Percentiles rank a stretch among this genome's conserved stretches.
Conservation (phyloP, 2,888 invertebrate species). For the Philereme vetulata region DNA sequence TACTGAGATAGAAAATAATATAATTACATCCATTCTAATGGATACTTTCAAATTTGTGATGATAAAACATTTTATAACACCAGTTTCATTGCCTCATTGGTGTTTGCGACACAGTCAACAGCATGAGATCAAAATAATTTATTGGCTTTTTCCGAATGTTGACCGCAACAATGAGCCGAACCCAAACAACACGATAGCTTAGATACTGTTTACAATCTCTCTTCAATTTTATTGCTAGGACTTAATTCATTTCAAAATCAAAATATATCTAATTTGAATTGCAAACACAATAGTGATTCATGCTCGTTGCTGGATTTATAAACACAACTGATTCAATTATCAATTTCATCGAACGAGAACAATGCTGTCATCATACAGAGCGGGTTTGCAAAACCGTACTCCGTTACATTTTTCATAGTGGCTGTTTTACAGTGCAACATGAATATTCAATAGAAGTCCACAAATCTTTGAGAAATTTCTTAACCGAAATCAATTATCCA, state of each 20-base stretch:
- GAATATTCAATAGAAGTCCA: no score
- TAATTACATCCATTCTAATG: conserved; percentile 49
- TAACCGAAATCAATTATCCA: no score
- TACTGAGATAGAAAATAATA: conserved; percentile 41
- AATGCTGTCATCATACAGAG: no score
- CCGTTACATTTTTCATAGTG: no score
- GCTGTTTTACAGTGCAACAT: no score
- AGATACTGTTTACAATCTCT: neutral
- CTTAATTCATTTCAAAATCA: neutral
- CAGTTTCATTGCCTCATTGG: conserved; percentile 3
- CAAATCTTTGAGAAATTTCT: no score
- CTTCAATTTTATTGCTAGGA: neutral
- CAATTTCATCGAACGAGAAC: no score
- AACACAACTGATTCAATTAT: no score
- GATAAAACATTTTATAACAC: conserved; percentile 35
- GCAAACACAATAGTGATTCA: neutral
- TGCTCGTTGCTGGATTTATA: no score
- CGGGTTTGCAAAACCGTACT: no score
- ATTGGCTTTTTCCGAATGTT: conserved; percentile 38
- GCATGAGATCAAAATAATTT: conserved; percentile 67
- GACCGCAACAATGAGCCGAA: conserved; percentile 4
- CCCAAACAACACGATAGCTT: neutral
- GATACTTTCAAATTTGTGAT: conserved; percentile 56
- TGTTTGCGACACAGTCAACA: conserved; percentile 50
- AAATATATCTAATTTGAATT: neutral